phyloP scores from a whole-genome alignment of 2,797 vertebrate genomes.

The Ctenopoma multispine region DNA sequence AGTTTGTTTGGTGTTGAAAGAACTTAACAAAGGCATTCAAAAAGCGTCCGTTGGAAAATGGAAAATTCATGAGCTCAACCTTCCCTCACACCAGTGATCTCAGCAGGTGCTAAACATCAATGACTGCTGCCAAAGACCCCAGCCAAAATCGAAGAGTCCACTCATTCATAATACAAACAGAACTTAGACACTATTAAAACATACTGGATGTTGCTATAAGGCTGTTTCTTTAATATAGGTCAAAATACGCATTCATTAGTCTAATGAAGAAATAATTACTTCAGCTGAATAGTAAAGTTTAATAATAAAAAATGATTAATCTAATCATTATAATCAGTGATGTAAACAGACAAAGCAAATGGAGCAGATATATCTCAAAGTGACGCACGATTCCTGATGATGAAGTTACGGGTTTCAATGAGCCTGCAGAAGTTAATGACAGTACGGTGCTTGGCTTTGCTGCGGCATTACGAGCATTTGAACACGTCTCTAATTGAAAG shows the following conservation, averaged over 20 bases:
- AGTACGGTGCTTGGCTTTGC: constrained; percentile 47
- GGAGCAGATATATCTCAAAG: constrained; percentile 8
- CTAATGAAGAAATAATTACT: constrained; percentile 35
- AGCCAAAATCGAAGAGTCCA: constrained; percentile 60
- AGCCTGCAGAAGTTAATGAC: constrained; percentile 48
- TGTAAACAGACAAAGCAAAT: constrained; percentile 26
- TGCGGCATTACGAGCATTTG: constrained; percentile 48
- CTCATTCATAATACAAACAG: constrained; percentile 60
- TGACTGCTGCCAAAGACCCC: constrained; percentile 58
- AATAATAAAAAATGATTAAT: constrained; percentile 14
- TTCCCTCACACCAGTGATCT: constrained; percentile 60
- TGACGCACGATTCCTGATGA: constrained; percentile 30
- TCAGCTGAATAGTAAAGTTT: constrained; percentile 22
- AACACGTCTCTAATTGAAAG: constrained; percentile 67
- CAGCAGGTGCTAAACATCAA: constrained; percentile 68
- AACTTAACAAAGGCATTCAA: constrained; percentile 60
- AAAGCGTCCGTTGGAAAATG: constrained; percentile 52
- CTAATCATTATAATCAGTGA: constrained; percentile 39
- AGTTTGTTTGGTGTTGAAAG: constrained; percentile 46
- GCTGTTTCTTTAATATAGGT: constrained; percentile 25
- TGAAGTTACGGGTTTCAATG: constrained; percentile 50
- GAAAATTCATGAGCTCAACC: constrained; percentile 70
- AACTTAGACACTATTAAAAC: constrained; percentile 39
- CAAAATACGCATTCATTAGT: constrained; percentile 29
- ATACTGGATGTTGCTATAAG: constrained; percentile 15